These are phyloP conservation scores for Threskiornis aethiopicus DNA, from an alignment of 2,797 vertebrate species.

Conservation along the genomic window DNA sequence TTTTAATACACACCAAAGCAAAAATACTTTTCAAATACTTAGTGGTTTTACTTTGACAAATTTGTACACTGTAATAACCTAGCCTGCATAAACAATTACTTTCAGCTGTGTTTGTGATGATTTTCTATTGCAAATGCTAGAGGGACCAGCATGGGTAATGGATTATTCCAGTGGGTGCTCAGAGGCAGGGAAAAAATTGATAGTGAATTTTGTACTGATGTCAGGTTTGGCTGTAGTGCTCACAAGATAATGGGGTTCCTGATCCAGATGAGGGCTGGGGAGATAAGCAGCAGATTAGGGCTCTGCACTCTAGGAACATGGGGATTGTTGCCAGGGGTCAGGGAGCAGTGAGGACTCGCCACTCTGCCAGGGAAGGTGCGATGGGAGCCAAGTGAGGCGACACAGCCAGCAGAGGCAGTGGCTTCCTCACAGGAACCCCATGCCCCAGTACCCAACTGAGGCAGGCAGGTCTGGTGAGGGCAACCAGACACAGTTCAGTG, in stretches of 20 bases:
- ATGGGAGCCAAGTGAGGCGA: accelerated
- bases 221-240: not conserved
- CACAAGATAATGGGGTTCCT: not conserved
- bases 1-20: not conserved
- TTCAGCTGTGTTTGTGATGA: not conserved
- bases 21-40: not conserved
- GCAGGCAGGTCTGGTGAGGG: not conserved
- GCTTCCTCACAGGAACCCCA: accelerated
- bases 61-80: not conserved
- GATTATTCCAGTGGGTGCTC: not conserved
- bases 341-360: not conserved
- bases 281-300: not conserved
- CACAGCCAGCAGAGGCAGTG: not conserved
- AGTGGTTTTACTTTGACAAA: not conserved
- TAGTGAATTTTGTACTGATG: not conserved
- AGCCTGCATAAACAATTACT: not conserved
- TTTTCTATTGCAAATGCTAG: not conserved
- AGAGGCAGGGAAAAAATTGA: not conserved
- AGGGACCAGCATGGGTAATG: not conserved
- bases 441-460: not conserved
- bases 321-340: not conserved
- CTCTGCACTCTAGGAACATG: not conserved
- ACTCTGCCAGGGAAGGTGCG: not conserved
- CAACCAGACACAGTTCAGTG: not conserved
- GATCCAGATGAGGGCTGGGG: not conserved